phyloP scores from a whole-genome alignment of 1,140 invertebrate genomes.

The Drosophila sproati region DNA sequence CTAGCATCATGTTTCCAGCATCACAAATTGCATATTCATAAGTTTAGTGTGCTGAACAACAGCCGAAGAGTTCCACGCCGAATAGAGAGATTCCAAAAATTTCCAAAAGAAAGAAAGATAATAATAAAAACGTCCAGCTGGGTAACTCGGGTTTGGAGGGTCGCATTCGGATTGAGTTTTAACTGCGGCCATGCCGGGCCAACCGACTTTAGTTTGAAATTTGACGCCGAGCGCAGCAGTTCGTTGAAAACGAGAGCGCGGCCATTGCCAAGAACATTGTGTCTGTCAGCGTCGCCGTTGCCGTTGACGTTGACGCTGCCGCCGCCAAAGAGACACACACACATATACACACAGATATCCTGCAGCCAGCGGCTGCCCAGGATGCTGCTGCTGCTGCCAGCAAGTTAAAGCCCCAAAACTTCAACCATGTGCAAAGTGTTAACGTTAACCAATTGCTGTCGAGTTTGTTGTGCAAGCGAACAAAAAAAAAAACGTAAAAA shows the following conservation, averaged over 20 bases:
- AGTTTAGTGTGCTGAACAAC: too few relatives aligned
- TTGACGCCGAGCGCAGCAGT: slow-evolving; percentile 78
- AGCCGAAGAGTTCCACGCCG: too few relatives aligned
- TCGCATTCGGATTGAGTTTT: slow-evolving; percentile 49
- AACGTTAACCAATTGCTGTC: slow-evolving; percentile 9
- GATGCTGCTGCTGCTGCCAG: slow-evolving; percentile 15
- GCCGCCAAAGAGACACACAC: slow-evolving; percentile 23
- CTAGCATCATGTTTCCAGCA: too few relatives aligned
- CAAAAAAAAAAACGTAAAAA: neutral
- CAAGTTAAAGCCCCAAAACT: slow-evolving; percentile 8
- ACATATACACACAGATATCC: slow-evolving; percentile 21
- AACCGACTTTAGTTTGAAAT: slow-evolving; percentile 80
- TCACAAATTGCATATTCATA: too few relatives aligned
- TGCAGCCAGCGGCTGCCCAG: slow-evolving; percentile 36
- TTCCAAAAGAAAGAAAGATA: too few relatives aligned
- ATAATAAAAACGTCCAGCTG: slow-evolving; percentile 16
- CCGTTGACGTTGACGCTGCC: neutral
- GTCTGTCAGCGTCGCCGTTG: neutral
- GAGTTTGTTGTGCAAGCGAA: neutral
- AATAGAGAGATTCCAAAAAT: too few relatives aligned
- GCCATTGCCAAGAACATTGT: slow-evolving; percentile 44
- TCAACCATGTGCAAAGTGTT: slow-evolving; percentile 36
- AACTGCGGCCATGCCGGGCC: slow-evolving; percentile 49
- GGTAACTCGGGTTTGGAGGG: slow-evolving; percentile 34
- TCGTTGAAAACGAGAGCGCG: slow-evolving; percentile 58